Conservation (phyloP, 2,797 vertebrate species). For the Trichosurus vulpecula region DNA sequence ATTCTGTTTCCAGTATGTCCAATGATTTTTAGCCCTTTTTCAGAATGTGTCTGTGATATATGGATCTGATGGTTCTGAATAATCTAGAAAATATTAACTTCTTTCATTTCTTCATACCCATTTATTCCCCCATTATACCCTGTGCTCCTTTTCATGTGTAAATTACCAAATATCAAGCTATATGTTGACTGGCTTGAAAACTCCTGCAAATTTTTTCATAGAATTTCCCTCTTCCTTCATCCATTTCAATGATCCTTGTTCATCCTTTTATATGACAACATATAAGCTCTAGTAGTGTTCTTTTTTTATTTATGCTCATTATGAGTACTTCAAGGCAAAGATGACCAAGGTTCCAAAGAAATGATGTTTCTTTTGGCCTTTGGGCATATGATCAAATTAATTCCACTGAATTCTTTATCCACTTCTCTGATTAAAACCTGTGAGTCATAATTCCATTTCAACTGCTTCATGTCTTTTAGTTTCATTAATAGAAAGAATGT, state of each 20-base stretch:
- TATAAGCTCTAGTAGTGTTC: not conserved
- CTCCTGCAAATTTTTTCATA: not conserved
- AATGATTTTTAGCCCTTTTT: not conserved
- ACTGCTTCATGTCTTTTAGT: not conserved
- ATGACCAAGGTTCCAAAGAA: not conserved
- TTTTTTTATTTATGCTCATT: not conserved
- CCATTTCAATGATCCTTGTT: not conserved
- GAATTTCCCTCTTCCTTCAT: not conserved
- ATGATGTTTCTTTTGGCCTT: not conserved
- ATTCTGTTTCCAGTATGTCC: not conserved
- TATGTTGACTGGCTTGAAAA: not conserved
- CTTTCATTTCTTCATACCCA: not conserved
- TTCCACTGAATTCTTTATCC: not conserved
- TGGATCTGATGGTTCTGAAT: not conserved
- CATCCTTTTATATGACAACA: not conserved
- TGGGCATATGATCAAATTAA: not conserved
- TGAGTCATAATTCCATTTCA: not conserved
- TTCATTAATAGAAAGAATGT: not conserved
- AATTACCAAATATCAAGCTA: not conserved
- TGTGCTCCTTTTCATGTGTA: not conserved
- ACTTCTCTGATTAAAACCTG: not conserved
- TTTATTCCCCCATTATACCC: not conserved
- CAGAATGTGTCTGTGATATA: too few relatives aligned
- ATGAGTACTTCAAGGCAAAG: not conserved
- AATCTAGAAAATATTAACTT: not conserved